Evolutionary conservation across 2,888 invertebrate species (phyloP), one percentile per base, ranked within the genome.

Genomic region (Salpingus planirostris): DNA sequence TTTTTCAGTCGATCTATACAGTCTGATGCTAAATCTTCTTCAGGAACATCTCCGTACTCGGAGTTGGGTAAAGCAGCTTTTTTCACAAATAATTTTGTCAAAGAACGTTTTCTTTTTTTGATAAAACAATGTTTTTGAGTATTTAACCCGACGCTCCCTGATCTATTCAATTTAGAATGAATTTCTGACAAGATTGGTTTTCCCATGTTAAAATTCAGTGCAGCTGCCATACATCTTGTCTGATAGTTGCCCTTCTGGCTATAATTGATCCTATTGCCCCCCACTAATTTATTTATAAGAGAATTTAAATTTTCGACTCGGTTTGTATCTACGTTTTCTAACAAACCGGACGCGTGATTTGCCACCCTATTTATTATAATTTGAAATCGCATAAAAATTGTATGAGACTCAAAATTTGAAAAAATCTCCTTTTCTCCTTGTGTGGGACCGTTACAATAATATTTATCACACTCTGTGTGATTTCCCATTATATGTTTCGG

Each of bases 401-500:
- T 12, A 11, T 12, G 10, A 2, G 13, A 18, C 6, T 28, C 12
- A 11, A 18, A 3, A 11, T 18, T 21, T 18, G n/a, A n/a, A n/a
- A n/a, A n/a, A n/a, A n/a, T n/a, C n/a, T n/a, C n/a, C n/a, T n/a
- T n/a, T n/a, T n/a, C n/a, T n/a, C n/a, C n/a, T n/a, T n/a, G n/a
- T n/a, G n/a, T n/a, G n/a, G n/a, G n/a, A n/a, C n/a, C n/a, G n/a
- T n/a, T n/a, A 7, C 27, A 32, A 22, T 8, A 18, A 27, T 27
- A 13, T 28, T 3, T 2, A 5, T 28, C 3, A 13, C 13, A 21
- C 1, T 14, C 2, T 14, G 2, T 5, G 21, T 28, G 28, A 6
- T 28, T 1, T 2, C 18, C 21, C 3, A 32, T 27, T 14, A 28
- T 21, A 6, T 32, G 13, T 5, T 15, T 10, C n/a, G 21, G 21